Evolutionary conservation across 2,797 vertebrate species (phyloP), one percentile per base, ranked within the genome.

Genomic region (Sylvilagus floridanus): DNA sequence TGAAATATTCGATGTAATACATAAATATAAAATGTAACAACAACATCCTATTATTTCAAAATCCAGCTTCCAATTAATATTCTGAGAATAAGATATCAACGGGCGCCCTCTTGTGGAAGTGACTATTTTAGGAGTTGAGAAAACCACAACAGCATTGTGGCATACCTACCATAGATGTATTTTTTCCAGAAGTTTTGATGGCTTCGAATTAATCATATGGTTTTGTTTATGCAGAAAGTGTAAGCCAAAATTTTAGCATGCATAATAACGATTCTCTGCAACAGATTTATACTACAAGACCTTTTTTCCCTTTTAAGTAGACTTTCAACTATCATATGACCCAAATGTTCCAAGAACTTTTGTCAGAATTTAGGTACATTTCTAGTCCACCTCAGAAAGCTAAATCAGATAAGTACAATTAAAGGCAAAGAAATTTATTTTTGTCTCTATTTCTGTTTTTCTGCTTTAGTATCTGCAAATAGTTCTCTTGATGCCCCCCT

Each of bases 41-140:
- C 88, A 81, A 92, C 19, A 91, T 79, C 78, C 10, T 22, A 1
- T 94, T 84, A 75, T 82, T 96, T 97, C 75, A 94, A 66, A 96
- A 96, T 22, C 16, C 84, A 75, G 30, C 37, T 90, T 93, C 82
- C 66, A 2, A 57, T 85, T 26, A 72, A 47, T 24, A 4, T 47
- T 76, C 66, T 92, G 87, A 97, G 65, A 95, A 98, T 97, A 98
- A 95, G 79, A 93, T 97, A 85, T 97, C 87, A 97, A 42, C 90
- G 98, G 94, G 96, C 93, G 97, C 98, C 98, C 98, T 98, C 98
- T 97, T 98, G 98, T 98, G 98, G 98, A 97, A 96, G 85, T 91
- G 21, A 94, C 73, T 90, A 90, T 93, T 60, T 7, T 95, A 95
- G 75, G 73, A 62, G 63, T 19, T 93, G 50, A 0, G 95, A 71